These are phyloP conservation scores for Scopus umbretta DNA, from an alignment of 2,113 vertebrate genomes.

Conservation along the genomic window DNA sequence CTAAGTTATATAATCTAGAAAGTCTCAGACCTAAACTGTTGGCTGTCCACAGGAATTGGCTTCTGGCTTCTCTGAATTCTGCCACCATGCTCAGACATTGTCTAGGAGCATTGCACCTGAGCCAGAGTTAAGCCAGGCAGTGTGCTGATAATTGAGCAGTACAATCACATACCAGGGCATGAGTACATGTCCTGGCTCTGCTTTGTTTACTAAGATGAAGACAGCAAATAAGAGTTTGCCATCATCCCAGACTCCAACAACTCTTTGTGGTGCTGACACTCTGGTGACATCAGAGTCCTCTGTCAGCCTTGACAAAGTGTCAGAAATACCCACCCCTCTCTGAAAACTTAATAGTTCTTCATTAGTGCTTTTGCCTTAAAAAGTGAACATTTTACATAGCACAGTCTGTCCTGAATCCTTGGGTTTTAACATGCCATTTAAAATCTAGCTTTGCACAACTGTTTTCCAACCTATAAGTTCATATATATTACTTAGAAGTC, in stretches of 20 bases:
- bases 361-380: background rate
- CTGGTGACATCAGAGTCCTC: background rate
- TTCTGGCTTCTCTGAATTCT: background rate
- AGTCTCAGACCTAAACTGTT: background rate
- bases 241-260: background rate
- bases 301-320: background rate
- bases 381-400: background rate
- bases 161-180: fast-evolving
- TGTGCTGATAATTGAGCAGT: background rate
- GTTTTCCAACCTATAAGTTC: background rate
- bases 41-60: background rate
- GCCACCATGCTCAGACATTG: background rate
- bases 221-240: background rate
- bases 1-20: background rate
- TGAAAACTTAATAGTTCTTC: background rate
- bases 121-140: background rate
- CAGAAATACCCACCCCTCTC: background rate
- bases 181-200: background rate
- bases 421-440: background rate
- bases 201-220: background rate
- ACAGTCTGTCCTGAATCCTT: background rate
- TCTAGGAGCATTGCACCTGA: background rate
- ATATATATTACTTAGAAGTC: background rate
- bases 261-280: background rate
- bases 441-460: background rate